Evolutionary conservation across 1,140 invertebrate genomes (phyloP), one percentile per base, ranked within the genome.

Genomic region (Hylaeus volcanicus): DNA sequence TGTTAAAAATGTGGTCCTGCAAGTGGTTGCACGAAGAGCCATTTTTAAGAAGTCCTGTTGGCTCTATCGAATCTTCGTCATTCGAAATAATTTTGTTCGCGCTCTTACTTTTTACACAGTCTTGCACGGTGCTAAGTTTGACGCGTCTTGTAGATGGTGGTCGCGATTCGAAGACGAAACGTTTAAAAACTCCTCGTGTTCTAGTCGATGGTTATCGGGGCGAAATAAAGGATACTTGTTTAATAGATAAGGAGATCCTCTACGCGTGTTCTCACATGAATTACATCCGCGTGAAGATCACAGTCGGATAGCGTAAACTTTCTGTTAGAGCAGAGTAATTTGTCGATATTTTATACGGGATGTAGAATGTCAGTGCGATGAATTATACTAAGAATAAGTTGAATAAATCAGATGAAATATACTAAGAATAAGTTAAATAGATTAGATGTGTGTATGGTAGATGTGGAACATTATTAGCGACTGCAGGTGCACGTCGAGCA

Each of bases 211-310:
- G 37, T 15, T 79, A 79, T 79, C 77, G 15, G 26, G 11, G 5
- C 26, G 77, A 58, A 74, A 55, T 79, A 74, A 74, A 74, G 74
- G 60, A 79, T 74, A 79, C 77, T 55, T 79, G 74, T 79, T 79
- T 79, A 26, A 64, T 74, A 79, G 71, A 72, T 26, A 63, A 12
- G 58, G 60, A 56, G 51, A 51, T 51, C 51, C 41, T 79, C 66
- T 55, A 79, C 55, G 71, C 77, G 77, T 79, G 77, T 79, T 79
- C 77, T 65, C 77, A 79, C 77, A 79, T 79, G 77, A 79, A 79
- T 79, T 79, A 79, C 77, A 79, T 66, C 61, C 71, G 77, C 77
- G 77, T 79, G 77, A 79, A 79, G 71, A 79, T 79, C 70, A 43
- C 1, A 11, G 45, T 9, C 43, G 0, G 75, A 77, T 77, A 77